Percentiles rank a stretch among this genome's conserved stretches.
These are phyloP conservation scores for Microctonus brassicae DNA, from an alignment of 2,888 invertebrate species.

Conservation along the genomic window DNA sequence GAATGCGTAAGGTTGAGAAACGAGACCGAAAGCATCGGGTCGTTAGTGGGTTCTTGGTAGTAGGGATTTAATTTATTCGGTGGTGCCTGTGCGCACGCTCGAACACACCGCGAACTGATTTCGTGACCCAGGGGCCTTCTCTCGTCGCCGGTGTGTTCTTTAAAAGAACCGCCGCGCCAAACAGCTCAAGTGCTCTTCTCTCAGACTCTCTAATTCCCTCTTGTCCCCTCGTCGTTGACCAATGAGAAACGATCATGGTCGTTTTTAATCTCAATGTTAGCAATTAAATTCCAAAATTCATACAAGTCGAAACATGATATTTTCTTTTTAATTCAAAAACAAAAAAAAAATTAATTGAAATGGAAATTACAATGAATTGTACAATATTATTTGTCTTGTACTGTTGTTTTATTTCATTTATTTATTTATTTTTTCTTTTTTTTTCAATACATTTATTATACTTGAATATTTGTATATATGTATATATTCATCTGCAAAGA, in stretches of 20 bases:
- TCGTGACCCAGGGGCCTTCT: slow-evolving; percentile 20
- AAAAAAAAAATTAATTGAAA: slow-evolving; percentile 15
- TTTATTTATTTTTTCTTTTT: not conserved
- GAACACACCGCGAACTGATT: slow-evolving; percentile 41
- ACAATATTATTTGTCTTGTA: too few relatives aligned
- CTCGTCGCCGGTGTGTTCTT: not conserved
- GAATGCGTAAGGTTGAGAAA: slow-evolving; percentile 2
- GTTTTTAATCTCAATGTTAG: slow-evolving; percentile 13
- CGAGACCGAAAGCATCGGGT: slow-evolving; percentile 40
- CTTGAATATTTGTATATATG: not conserved
- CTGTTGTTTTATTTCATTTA: not conserved
- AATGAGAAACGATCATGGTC: slow-evolving; percentile 9
- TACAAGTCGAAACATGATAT: not conserved
- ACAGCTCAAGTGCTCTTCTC: not conserved
- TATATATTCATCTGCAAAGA: not conserved
- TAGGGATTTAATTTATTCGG: slow-evolving; percentile 63
- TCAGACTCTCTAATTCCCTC: not conserved
- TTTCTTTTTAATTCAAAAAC: not conserved
- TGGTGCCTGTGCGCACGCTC: slow-evolving; percentile 42
- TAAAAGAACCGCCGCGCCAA: not conserved
- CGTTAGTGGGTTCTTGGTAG: slow-evolving; percentile 61
- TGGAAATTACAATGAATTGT: not conserved
- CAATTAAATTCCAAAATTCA: slow-evolving; percentile 16
- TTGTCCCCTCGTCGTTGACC: not conserved
- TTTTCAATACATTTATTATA: not conserved